Base-by-base conservation (phyloP, 1,140 invertebrate species). In the Drosophila simulans region DNA sequence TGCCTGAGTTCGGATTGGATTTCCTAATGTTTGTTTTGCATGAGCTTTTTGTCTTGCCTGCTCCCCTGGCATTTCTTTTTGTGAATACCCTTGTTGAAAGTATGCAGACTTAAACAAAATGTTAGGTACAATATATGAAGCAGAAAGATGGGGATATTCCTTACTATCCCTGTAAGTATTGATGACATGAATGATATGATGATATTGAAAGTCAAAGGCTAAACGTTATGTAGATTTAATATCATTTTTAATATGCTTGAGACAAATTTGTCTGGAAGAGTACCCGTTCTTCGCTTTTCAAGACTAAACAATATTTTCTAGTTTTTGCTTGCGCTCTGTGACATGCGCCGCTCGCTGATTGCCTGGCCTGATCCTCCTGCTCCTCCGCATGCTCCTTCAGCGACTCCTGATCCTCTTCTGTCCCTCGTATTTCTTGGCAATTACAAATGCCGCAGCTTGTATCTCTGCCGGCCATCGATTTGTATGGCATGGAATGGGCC, bases 11-110 rank as follows among this genome's bases (percentile, higher is more conserved):
- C 65, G 68, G 64, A 89, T 91, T 91, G 89, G 80, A 91, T 91
- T 91, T 91, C 83, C 89, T 81, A 91, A 91, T 91, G 89, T 91
- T 85, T 89, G 72, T 80, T 89, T 88, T 88, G 84, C 84, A 88
- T 88, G 84, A 69, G 84, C 76, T 77, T 77, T 77, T 76, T 74
- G 56, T 77, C 68, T 70, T 69, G 49, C 20, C 51, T 55, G 39
- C 13, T 40, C 17, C 17, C 12, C 60, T 40, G 64, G 37, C 22
- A 52, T 75, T 75, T 75, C 58, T 43, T 43, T 31, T 27, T 27
- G 11, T 17, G n/a, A 39, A 5, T 39, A 13, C 4, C 1, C 37
- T 31, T 31, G 31, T 31, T 10, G 8, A 8, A 31, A 31, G 31
- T 31, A 31, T 31, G 31, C 31, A 7, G 7, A 31, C 7, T 31